A percentile compares a stretch with the other conserved stretches of the same genome.
These are phyloP conservation scores for Pterostichus madidus DNA, from an alignment of 2,888 invertebrate species.

Conservation along the genomic window DNA sequence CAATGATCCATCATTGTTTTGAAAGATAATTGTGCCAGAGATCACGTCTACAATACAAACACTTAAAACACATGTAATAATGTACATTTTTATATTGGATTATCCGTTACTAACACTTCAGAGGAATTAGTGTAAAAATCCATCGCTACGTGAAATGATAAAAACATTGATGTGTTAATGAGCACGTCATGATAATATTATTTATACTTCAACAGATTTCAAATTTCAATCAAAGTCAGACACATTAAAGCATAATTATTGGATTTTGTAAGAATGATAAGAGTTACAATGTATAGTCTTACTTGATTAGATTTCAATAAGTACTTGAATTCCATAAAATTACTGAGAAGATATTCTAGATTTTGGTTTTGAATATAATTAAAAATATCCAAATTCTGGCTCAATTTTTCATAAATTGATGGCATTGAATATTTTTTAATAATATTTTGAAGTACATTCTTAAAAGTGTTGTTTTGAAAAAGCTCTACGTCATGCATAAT, in stretches of 20 bases:
- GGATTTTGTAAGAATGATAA: conserved; percentile 42
- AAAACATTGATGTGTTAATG: conserved; percentile 38
- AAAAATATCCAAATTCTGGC: conserved; percentile 55
- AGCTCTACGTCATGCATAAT: conserved; percentile 54
- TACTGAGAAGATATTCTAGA: conserved; percentile 37
- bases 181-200: conserved; percentile 60
- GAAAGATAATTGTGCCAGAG: conserved; percentile 26
- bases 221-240: conserved; percentile 22
- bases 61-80: conserved; percentile 45
- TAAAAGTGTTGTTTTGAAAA: conserved; percentile 50
- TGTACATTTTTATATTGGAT: conserved; percentile 41
- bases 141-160: conserved; percentile 57
- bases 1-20: conserved; percentile 18
- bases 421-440: conserved; percentile 28
- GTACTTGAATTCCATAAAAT: conserved; percentile 62
- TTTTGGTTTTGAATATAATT: conserved; percentile 50
- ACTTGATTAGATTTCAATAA: conserved; percentile 61
- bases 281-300: conserved; percentile 20
- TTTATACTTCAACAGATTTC: conserved; percentile 33
- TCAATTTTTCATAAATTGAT: conserved; percentile 14
- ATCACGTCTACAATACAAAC: conserved; percentile 46
- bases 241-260: conserved; percentile 28
- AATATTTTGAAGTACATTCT: conserved; percentile 41
- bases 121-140: conserved; percentile 10
- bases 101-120: conserved; percentile 52